A percentile compares a stretch with the other conserved stretches of the same genome.
phyloP scores from a whole-genome alignment of 2,797 vertebrate genomes.

The Sebastiscus albofasciatus region DNA sequence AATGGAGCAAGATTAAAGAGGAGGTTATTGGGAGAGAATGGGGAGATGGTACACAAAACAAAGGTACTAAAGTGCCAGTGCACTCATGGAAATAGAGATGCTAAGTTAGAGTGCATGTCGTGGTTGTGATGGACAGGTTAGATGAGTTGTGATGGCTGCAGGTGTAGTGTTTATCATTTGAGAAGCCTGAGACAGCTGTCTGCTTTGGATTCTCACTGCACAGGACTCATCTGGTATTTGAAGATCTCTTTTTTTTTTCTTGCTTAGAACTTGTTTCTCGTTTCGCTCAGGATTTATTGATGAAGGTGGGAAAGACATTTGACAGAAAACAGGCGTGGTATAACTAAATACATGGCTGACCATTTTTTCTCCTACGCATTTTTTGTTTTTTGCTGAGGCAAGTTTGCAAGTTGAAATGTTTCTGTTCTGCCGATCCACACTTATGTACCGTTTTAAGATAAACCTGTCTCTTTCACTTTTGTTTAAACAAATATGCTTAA shows the following conservation, averaged over 20 bases:
- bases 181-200: slow-evolving; percentile 45
- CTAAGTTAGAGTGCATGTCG: background rate
- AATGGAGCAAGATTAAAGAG: slow-evolving; percentile 37
- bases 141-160: slow-evolving; percentile 24
- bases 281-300: background rate
- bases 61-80: background rate
- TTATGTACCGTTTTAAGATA: background rate
- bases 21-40: background rate
- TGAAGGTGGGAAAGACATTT: slow-evolving; percentile 1
- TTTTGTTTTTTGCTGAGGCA: background rate
- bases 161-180: slow-evolving; percentile 42
- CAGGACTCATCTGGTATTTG: slow-evolving; percentile 7
- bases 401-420: background rate
- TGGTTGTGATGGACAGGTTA: slow-evolving; percentile 13
- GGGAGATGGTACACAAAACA: background rate
- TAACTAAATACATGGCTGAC: background rate
- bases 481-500: background rate
- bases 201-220: slow-evolving; percentile 22
- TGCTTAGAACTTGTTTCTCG: background rate
- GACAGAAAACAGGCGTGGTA: slow-evolving; percentile 8
- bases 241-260: background rate
- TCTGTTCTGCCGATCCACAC: background rate
- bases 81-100: background rate
- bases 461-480: background rate
- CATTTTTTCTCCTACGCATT: background rate